Evolutionary conservation across 2,797 vertebrate genomes (phyloP).

Genomic region (Coregonus ussuriensis): DNA sequence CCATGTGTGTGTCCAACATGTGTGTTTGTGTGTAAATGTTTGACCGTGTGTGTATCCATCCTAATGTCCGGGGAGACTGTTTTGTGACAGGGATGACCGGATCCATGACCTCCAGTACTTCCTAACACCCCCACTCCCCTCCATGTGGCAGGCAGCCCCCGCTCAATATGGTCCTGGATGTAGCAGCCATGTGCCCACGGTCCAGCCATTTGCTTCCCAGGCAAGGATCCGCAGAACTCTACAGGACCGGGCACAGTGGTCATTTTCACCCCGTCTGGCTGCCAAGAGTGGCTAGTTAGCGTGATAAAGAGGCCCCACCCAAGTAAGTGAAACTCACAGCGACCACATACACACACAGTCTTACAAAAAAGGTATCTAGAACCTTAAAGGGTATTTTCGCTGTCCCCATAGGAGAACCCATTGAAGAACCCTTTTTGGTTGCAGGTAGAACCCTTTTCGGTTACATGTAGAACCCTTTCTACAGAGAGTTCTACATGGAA

Average conservation of each 20-base stretch:
- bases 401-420: too few relatives aligned
- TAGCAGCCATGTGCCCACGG: constrained; percentile 42
- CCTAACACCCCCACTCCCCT: constrained; percentile 23
- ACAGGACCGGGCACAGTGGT: constrained; percentile 33
- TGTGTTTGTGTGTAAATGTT: background rate
- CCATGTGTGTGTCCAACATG: background rate
- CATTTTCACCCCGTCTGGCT: constrained; percentile 51
- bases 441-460: too few relatives aligned
- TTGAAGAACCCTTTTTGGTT: too few relatives aligned
- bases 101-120: constrained; percentile 55
- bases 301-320: too few relatives aligned
- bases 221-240: constrained; percentile 50
- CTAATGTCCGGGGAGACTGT: constrained; percentile 15
- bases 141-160: constrained; percentile 74
- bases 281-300: constrained; percentile 53
- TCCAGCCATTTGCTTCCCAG: constrained; percentile 68
- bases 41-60: constrained; percentile 19
- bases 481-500: too few relatives aligned
- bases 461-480: too few relatives aligned
- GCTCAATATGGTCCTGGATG: constrained; percentile 69
- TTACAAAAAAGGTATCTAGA: constrained; percentile 17
- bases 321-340: background rate
- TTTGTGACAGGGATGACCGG: constrained; percentile 49
- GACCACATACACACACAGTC: constrained; percentile 20
- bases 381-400: too few relatives aligned